phyloP scores from a whole-genome alignment of 1,140 invertebrate genomes.

The Sminthurides bifidus region DNA sequence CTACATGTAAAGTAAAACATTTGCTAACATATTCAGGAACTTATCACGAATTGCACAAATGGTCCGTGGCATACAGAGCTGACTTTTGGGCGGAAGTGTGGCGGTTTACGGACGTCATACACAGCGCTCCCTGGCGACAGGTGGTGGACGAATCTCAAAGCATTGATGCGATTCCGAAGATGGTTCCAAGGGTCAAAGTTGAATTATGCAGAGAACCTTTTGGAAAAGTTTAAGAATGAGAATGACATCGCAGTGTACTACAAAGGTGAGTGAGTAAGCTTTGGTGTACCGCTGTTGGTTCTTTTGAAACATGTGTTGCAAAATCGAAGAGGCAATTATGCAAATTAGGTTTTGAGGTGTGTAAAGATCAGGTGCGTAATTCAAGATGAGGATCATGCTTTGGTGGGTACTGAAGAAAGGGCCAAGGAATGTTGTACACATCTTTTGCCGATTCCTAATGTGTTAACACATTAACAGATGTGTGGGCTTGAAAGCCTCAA shows the following conservation, averaged over 20 bases:
- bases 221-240: conserved; percentile 26
- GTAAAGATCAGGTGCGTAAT: not conserved
- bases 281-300: not conserved
- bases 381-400: no score
- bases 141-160: conserved; percentile 23
- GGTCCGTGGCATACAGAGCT: conserved; percentile 20
- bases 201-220: conserved; percentile 31
- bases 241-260: conserved; percentile 27
- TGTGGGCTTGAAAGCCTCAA: no score
- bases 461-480: no score
- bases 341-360: not conserved
- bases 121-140: conserved; percentile 14
- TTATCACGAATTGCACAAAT: conserved; percentile 26
- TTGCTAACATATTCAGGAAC: conserved; percentile 7
- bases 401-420: not conserved
- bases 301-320: not conserved
- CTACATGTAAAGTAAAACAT: not conserved
- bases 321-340: not conserved
- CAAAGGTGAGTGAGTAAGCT: conserved; percentile 22
- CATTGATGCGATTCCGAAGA: conserved; percentile 30
- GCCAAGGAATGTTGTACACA: not conserved
- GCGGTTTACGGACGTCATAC: conserved; percentile 18
- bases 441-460: no score
- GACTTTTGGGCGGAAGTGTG: conserved; percentile 30
- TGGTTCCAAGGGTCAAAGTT: conserved; percentile 31